phyloP scores from a whole-genome alignment of 2,113 vertebrate genomes.

The Macroglossus sobrinus region DNA sequence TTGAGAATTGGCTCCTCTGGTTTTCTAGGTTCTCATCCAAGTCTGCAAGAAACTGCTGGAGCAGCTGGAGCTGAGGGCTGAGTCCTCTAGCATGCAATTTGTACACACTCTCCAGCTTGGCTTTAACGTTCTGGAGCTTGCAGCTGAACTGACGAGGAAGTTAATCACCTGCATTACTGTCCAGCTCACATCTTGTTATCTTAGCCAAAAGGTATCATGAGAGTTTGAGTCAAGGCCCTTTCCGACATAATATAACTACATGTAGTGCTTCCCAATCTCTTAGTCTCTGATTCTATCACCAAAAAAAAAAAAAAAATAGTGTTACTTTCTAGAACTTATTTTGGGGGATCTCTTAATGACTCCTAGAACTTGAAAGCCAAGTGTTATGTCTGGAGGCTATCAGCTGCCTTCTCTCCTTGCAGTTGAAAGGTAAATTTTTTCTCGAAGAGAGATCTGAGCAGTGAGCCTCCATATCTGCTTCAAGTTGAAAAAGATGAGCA shows the following conservation, averaged over 20 bases:
- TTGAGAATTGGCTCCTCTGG: constrained; percentile 17
- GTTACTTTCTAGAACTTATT: neutral
- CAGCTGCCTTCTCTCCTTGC: neutral
- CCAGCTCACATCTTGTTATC: neutral
- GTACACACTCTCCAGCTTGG: neutral
- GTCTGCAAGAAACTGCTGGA: neutral
- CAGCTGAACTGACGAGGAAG: neutral
- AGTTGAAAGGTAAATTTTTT: neutral
- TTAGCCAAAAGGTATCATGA: neutral
- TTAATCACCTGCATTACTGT: neutral
- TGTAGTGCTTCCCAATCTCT: neutral
- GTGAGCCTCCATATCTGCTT: neutral
- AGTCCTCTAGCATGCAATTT: neutral
- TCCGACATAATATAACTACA: neutral
- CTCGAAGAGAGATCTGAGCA: neutral
- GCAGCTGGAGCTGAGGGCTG: neutral
- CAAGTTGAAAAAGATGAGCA: neutral
- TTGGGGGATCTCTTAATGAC: neutral
- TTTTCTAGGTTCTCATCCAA: constrained; percentile 21
- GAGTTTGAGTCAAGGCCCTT: neutral
- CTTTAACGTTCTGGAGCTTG: neutral
- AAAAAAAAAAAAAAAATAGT: neutral
- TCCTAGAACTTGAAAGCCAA: neutral
- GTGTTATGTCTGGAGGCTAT: neutral
- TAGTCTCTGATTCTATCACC: neutral